Base-by-base conservation (phyloP, 1,140 invertebrate species). In the Listronotus bonariensis region DNA sequence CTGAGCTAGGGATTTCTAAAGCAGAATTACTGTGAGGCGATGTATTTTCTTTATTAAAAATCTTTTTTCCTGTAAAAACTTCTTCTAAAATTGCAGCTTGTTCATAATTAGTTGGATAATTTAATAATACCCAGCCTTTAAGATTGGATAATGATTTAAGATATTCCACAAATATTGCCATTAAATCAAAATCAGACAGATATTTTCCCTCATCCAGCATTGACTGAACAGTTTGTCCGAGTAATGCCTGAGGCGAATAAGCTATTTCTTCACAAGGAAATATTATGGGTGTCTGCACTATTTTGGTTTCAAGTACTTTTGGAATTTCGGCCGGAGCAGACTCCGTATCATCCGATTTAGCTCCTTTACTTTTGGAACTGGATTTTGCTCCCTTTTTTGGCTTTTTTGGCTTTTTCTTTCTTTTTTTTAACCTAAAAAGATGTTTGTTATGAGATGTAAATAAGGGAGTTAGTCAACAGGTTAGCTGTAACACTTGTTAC, bases 61-160 rank as follows among this genome's bases (percentile, higher is more conserved):
- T 38, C 8, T 20, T 34, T 20, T 48, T 17, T 41, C 69, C 69
- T 18, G 68, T 72, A 11, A 78, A 62, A 48, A 56, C 58, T 68
- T 82, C 79, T 72, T 87, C 86, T 9, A 87, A 70, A 34, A 81
- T 78, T 68, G 80, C 77, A 36, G 85, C 83, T 76, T 87, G 82
- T 12, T 80, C 71, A 55, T 84, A 82, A 17, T 75, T 82, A 55
- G 79, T 80, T 1, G 87, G 87, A 76, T 84, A 88, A 72, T 88
- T 85, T 52, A 87, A 75, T 17, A 88, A 78, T 38, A 83, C 82
- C 81, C 86, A 88, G 6, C 86, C 85, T 49, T 81, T 71, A 38
- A 82, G 79, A 62, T 81, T 67, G 6, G 69, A 49, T 36, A 84
- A 72, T 34, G 78, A 76, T 75, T 82, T 84, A 15, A 88, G 65